These are phyloP conservation scores for Actenoides lindsayi DNA, from an alignment of 2,113 vertebrate species.

Conservation along the genomic window DNA sequence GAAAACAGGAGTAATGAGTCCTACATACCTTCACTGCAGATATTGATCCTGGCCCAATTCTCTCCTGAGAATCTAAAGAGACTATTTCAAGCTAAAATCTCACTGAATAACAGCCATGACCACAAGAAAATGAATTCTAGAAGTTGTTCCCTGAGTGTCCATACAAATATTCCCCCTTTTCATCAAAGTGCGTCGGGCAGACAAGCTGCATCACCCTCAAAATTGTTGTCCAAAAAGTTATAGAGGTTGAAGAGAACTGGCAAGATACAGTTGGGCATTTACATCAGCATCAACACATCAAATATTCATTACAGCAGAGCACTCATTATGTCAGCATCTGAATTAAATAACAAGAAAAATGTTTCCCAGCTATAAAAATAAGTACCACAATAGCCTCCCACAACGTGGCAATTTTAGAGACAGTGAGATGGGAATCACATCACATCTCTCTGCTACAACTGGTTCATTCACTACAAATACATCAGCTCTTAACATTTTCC, in stretches of 20 bases:
- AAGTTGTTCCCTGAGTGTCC: neutral
- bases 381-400: neutral
- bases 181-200: neutral
- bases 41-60: neutral
- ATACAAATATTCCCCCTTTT: neutral
- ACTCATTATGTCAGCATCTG: slow-evolving; percentile 54
- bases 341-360: slow-evolving; percentile 57
- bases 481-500: neutral
- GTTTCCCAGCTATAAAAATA: slow-evolving; percentile 24
- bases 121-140: neutral
- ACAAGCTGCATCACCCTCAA: neutral
- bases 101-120: neutral
- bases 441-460: neutral
- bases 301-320: slow-evolving; percentile 58
- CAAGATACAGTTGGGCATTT: neutral
- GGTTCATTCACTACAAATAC: neutral
- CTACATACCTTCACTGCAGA: neutral
- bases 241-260: neutral
- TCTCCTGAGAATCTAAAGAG: neutral
- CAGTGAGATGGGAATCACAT: neutral
- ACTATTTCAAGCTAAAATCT: neutral
- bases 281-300: slow-evolving; percentile 47
- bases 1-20: neutral
- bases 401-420: neutral
- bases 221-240: neutral